These are phyloP conservation scores for Ciconia nigra DNA, from an alignment of 2,797 vertebrate species.

Conservation along the genomic window DNA sequence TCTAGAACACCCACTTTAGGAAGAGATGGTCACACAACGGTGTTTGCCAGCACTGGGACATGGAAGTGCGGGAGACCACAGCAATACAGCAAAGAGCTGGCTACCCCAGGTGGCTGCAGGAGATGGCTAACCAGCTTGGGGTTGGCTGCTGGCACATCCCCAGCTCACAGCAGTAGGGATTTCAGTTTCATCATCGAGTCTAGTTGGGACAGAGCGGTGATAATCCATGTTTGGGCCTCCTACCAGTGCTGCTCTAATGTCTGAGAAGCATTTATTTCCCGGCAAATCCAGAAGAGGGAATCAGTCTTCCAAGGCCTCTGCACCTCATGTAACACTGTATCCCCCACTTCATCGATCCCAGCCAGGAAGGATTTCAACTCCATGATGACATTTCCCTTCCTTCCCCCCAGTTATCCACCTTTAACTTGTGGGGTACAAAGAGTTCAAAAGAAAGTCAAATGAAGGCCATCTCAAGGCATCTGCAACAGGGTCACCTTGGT, in stretches of 20 bases:
- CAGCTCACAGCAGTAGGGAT: background rate
- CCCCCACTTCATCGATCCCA: accelerated
- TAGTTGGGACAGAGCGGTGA: background rate
- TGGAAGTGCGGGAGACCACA: background rate
- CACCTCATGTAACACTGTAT: background rate
- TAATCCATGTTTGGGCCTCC: background rate
- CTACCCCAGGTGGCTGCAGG: background rate
- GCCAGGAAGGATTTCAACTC: background rate
- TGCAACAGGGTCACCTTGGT: background rate
- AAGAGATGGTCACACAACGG: background rate
- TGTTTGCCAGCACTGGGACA: background rate
- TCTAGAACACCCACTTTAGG: background rate
- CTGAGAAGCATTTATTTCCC: background rate
- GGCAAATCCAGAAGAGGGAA: background rate
- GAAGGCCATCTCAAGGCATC: background rate
- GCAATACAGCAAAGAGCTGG: background rate
- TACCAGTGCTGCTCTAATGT: background rate
- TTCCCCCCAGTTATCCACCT: background rate
- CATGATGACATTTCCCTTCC: background rate
- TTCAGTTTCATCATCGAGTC: background rate
- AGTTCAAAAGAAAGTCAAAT: background rate
- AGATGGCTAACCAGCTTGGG: background rate
- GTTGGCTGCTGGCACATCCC: background rate
- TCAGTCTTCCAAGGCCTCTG: background rate
- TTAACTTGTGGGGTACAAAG: background rate